phyloP scores from a whole-genome alignment of 64 coral and sea anemone species.

The Actinia equina region DNA sequence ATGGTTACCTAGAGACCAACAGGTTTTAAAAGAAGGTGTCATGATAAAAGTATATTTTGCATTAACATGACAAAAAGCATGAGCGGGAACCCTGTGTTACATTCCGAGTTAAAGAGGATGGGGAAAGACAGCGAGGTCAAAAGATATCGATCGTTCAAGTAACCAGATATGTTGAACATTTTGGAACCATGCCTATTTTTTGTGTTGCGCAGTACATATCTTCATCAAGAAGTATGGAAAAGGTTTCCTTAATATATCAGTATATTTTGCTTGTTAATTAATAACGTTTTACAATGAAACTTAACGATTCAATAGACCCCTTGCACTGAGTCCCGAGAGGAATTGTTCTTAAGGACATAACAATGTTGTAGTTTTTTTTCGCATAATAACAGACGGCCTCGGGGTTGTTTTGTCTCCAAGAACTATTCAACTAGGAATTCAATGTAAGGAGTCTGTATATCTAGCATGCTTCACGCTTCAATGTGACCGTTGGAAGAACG shows the following conservation, averaged over 20 bases:
- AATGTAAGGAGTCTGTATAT: no score
- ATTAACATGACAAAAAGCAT: no score
- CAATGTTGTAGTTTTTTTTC: no score
- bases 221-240: background rate
- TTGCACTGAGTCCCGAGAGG: no score
- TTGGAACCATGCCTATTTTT: background rate
- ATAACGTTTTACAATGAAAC: background rate
- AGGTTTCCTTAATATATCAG: background rate
- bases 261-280: background rate
- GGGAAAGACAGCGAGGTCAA: background rate
- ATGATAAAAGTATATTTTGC: background rate
- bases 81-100: background rate
- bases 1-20: conserved; percentile 10
- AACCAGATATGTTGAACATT: background rate
- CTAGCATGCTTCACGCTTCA: no score
- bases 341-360: no score
- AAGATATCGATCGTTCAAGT: background rate
- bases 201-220: background rate
- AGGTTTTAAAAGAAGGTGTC: background rate
- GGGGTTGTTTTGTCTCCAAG: no score
- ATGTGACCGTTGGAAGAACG: no score
- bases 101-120: background rate
- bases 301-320: no score
- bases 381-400: no score
- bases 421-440: no score